A percentile compares a stretch with the other conserved stretches of the same genome.
Evolutionary conservation across 2,797 vertebrate species (phyloP).

Genomic region (Eurystomus glaucurus): DNA sequence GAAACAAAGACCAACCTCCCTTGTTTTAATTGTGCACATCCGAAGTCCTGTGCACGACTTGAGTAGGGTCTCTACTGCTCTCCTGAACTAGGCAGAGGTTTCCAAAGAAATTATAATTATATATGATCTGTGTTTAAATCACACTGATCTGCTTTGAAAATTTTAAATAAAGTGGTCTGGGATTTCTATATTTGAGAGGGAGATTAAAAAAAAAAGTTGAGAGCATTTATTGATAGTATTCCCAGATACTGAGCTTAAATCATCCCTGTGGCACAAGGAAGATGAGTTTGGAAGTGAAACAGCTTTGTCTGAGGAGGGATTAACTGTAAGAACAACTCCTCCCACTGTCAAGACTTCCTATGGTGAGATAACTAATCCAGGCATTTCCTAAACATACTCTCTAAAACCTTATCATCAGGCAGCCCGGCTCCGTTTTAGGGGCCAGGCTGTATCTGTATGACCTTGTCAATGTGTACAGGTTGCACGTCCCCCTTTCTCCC

Average conservation of each 20-base stretch:
- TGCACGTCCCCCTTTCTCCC: not conserved
- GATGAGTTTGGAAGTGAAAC: not conserved
- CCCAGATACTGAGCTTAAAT: not conserved
- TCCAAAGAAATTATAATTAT: not conserved
- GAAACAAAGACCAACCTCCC: not conserved
- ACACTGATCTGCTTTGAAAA: not conserved
- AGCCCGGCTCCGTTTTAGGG: not conserved
- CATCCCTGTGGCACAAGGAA: accelerated
- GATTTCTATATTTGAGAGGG: not conserved
- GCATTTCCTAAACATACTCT: not conserved
- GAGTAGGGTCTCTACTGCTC: not conserved
- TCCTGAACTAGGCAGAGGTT: not conserved
- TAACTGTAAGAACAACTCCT: not conserved
- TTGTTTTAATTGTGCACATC: not conserved
- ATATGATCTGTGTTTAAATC: not conserved
- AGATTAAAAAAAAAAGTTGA: not conserved
- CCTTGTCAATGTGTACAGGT: not conserved
- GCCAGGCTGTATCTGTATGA: not conserved
- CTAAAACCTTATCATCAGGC: not conserved
- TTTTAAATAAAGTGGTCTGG: not conserved
- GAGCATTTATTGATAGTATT: not conserved
- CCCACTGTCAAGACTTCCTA: not conserved
- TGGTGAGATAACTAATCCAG: not conserved
- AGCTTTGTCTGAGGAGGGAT: not conserved
- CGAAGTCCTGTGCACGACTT: too few relatives aligned